Evolutionary conservation across 2,888 invertebrate species (phyloP).

Genomic region (Alsophila aescularia): DNA sequence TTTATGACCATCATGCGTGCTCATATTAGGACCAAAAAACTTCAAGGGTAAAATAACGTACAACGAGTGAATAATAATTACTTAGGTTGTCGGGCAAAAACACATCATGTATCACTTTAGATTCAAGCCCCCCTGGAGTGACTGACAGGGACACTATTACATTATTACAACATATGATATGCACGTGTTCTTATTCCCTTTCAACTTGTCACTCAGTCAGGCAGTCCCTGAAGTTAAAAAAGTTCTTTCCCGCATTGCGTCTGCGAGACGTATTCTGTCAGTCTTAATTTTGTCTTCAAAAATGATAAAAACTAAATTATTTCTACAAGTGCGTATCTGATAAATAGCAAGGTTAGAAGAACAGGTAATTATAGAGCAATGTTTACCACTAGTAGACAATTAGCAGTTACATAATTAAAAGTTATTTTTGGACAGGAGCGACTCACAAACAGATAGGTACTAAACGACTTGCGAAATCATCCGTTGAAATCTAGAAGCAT

Average conservation of each 20-base stretch:
- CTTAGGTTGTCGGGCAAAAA: constrained; percentile 8
- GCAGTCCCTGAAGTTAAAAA: constrained; percentile 23
- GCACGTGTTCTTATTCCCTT: constrained; percentile 36
- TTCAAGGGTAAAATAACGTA: constrained; percentile 27
- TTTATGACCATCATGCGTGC: constrained; percentile 7
- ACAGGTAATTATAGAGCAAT: not conserved
- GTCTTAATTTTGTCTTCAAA: constrained; percentile 11
- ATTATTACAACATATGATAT: constrained; percentile 36
- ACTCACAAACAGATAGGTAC: not conserved
- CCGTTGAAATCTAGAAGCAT: not conserved
- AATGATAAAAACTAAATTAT: not conserved
- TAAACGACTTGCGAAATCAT: not conserved
- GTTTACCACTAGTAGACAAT: too few species aligned
- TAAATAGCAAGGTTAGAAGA: not conserved
- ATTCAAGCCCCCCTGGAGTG: constrained; percentile 30
- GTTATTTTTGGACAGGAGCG: too few species aligned
- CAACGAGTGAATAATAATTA: constrained; percentile 23
- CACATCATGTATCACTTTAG: constrained; percentile 12
- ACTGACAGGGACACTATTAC: constrained; percentile 33
- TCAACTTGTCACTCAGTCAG: constrained; percentile 37
- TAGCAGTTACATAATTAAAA: too few species aligned
- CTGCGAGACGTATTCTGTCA: constrained; percentile 23
- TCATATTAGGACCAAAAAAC: constrained; percentile 5
- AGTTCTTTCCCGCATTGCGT: constrained; percentile 10
- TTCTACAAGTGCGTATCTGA: too few species aligned